These are phyloP conservation scores for Lophochroa leadbeateri DNA, from an alignment of 2,113 vertebrate genomes.

Conservation along the genomic window DNA sequence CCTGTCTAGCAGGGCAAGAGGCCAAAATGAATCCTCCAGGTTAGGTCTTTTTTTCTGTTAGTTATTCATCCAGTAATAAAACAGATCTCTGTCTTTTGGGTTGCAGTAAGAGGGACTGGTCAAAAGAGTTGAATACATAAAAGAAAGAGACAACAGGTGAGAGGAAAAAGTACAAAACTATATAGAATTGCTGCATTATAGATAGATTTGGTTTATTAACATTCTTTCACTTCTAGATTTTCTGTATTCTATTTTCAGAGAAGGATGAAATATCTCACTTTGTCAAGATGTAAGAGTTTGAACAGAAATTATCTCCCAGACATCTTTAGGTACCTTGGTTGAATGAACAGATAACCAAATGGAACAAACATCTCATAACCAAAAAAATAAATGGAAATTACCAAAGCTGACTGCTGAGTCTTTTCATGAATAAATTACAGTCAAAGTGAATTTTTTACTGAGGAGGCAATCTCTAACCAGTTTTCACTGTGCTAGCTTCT, in stretches of 20 bases:
- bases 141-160: not conserved
- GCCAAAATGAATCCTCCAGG: not conserved
- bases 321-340: not conserved
- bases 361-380: not conserved
- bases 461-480: not conserved
- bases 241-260: not conserved
- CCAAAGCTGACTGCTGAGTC: not conserved
- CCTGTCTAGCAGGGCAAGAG: not conserved
- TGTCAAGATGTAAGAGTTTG: not conserved
- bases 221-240: not conserved
- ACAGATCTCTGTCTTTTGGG: fast-evolving
- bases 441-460: constrained; percentile 6
- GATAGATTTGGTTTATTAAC: not conserved
- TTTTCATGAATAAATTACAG: constrained; percentile 44
- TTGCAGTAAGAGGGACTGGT: not conserved
- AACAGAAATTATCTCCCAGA: not conserved
- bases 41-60: not conserved
- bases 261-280: not conserved
- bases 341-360: constrained; percentile 25
- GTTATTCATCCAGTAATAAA: not conserved
- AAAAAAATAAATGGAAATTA: constrained; percentile 10
- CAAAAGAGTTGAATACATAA: not conserved
- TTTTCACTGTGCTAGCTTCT: not conserved
- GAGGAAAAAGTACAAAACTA: not conserved
- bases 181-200: not conserved